Conservation (phyloP, 2,888 invertebrate genomes). For the Prenolepis imparis region DNA sequence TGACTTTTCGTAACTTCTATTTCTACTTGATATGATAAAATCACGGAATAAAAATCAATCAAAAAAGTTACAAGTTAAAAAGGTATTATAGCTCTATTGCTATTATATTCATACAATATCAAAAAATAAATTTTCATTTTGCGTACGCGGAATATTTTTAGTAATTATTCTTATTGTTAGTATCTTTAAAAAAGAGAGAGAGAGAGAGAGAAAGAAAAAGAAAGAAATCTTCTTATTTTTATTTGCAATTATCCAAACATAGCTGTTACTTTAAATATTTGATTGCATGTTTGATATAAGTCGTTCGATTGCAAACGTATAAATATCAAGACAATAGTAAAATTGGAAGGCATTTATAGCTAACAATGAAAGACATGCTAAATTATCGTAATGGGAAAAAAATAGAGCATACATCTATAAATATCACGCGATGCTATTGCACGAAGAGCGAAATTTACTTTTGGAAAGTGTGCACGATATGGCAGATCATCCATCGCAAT, state of each 20-base stretch:
- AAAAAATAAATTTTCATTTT: conserved; percentile 21
- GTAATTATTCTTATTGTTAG: background rate
- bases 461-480: background rate
- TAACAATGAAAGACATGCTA: background rate
- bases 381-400: conserved; percentile 26
- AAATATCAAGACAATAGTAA: background rate
- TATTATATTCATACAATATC: background rate
- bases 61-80: background rate
- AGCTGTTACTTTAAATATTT: background rate
- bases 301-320: background rate
- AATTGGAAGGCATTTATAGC: conserved; percentile 6
- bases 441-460: conserved; percentile 9
- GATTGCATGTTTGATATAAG: background rate
- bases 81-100: background rate
- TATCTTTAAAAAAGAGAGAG: background rate
- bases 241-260: background rate
- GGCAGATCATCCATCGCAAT: conserved; percentile 11
- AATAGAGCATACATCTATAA: conserved; percentile 5
- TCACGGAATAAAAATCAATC: background rate
- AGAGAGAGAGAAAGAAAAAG: background rate
- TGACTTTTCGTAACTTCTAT: background rate
- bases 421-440: conserved; percentile 23
- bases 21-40: background rate
- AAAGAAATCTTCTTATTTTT: background rate
- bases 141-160: background rate